These are phyloP conservation scores for Heliconius hortense DNA, from an alignment of 2,888 invertebrate genomes.

Conservation along the genomic window DNA sequence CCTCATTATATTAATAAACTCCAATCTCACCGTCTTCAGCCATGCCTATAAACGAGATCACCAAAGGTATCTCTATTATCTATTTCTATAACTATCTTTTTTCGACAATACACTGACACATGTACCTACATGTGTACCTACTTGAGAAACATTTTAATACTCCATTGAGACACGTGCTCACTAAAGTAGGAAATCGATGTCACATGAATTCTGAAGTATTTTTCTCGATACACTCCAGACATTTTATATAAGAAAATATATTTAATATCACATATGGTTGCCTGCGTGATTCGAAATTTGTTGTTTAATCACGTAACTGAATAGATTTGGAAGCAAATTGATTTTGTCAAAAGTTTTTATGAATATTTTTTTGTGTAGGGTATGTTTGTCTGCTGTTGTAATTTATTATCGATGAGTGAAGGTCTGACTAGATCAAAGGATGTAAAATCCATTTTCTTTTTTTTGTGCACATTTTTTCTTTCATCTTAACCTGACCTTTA, in stretches of 20 bases:
- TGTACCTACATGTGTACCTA: too few relatives aligned
- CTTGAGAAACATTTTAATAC: conserved; percentile 7
- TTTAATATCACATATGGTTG: conserved; percentile 9
- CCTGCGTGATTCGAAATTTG: conserved; percentile 8
- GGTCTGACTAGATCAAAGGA: background rate
- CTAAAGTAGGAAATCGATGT: conserved; percentile 21
- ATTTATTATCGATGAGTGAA: background rate
- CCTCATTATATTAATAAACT: too few relatives aligned
- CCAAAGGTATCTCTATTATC: background rate
- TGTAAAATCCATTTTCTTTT: background rate
- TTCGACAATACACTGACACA: conserved; percentile 12
- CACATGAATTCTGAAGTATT: conserved; percentile 16
- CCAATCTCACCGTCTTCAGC: too few relatives aligned
- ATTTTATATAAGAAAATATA: conserved; percentile 20
- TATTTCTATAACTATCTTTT: too few relatives aligned
- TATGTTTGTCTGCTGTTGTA: background rate
- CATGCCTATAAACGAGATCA: background rate
- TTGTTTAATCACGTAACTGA: conserved; percentile 18
- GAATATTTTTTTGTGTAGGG: background rate
- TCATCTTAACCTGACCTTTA: background rate
- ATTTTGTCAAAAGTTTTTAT: background rate
- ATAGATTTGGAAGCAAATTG: conserved; percentile 15
- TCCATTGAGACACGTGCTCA: conserved; percentile 13
- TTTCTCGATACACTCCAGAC: background rate
- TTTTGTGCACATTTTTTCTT: background rate